Conservation (phyloP, 2,888 invertebrate species). For the Shargacucullia verbasci region DNA sequence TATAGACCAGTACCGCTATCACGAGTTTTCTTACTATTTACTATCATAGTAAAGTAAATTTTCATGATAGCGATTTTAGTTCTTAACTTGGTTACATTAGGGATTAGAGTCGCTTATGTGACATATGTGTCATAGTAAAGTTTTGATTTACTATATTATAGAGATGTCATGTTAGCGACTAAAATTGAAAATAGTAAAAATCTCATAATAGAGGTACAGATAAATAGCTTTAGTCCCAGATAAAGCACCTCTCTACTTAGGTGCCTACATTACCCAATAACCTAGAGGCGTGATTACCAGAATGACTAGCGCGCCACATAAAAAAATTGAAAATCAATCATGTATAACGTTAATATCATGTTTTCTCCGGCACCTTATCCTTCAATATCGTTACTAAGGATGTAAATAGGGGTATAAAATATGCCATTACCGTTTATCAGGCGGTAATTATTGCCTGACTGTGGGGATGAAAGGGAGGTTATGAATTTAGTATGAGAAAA, state of each 20-base stretch:
- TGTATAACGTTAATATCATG: conserved; percentile 36
- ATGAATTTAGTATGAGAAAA: conserved; percentile 48
- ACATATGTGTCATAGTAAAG: no score
- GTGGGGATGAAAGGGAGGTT: conserved; percentile 34
- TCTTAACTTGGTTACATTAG: no score
- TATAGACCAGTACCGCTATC: no score
- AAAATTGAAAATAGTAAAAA: no score
- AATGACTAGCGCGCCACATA: conserved; percentile 47
- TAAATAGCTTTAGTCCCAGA: no score
- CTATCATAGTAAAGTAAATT: no score
- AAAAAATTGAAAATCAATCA: conserved; percentile 45
- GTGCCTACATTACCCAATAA: conserved; percentile 40
- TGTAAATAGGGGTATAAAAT: conserved; percentile 47
- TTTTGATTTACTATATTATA: no score
- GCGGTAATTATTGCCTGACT: conserved; percentile 47
- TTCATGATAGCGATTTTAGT: no score
- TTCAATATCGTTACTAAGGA: conserved; percentile 49
- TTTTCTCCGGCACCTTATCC: conserved; percentile 32
- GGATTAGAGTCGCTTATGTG: no score
- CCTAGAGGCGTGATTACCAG: conserved; percentile 45
- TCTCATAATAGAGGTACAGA: no score
- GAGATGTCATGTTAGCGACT: no score
- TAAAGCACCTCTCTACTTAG: conserved; percentile 11
- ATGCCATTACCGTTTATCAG: conserved; percentile 46
- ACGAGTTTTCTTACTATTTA: no score